Evolutionary conservation across 2,113 vertebrate species (phyloP).

Genomic region (Sula dactylatra): DNA sequence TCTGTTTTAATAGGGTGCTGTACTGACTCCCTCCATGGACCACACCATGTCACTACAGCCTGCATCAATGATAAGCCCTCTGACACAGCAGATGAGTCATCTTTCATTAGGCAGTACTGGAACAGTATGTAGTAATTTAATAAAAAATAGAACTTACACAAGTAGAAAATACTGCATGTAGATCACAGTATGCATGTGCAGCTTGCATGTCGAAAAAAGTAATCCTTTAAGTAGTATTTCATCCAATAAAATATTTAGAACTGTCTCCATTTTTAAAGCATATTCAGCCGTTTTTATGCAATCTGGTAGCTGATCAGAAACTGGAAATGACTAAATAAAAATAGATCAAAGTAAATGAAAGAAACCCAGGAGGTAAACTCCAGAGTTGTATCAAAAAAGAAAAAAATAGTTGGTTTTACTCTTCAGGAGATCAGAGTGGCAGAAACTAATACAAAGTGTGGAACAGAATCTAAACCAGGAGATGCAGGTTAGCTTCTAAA

Average conservation of each 20-base stretch:
- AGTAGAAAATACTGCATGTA: neutral
- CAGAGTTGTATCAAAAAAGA: neutral
- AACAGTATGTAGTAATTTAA: conserved; percentile 82
- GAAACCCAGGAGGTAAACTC: neutral
- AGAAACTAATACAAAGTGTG: neutral
- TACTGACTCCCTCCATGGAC: conserved; percentile 97
- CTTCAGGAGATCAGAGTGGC: neutral
- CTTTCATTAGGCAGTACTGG: conserved; percentile 91
- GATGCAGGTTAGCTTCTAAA: neutral
- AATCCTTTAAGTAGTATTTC: neutral
- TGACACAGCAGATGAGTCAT: conserved; percentile 97
- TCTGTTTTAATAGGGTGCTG: conserved; percentile 82
- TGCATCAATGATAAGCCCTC: conserved; percentile 89
- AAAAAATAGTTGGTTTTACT: neutral
- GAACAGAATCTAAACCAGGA: neutral
- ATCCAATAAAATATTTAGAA: neutral
- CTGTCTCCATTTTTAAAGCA: neutral
- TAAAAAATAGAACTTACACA: neutral
- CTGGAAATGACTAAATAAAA: neutral
- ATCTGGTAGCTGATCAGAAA: neutral
- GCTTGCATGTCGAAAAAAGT: neutral
- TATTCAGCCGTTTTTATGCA: neutral
- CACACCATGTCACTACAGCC: conserved; percentile 97
- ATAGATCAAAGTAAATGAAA: neutral
- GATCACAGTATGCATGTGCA: neutral